These are phyloP conservation scores for Pogonomyrmex barbatus DNA, from an alignment of 1,140 invertebrate genomes.

Conservation along the genomic window DNA sequence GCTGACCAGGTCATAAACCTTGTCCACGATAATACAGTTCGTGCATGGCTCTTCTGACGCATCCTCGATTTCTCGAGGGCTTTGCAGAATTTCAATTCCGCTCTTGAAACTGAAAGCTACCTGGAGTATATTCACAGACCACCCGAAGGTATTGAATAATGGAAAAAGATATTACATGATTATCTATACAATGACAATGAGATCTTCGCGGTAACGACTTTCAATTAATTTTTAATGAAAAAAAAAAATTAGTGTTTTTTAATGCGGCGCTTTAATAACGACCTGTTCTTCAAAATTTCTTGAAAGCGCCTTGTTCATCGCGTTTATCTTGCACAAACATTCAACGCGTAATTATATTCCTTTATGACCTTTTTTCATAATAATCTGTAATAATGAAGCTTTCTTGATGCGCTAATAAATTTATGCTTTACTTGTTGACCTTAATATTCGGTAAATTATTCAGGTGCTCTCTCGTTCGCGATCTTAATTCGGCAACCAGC, in stretches of 20 bases:
- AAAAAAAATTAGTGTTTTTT: conserved; percentile 9
- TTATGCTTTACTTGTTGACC: neutral
- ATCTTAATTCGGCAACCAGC: conserved; percentile 3
- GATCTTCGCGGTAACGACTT: too few species aligned
- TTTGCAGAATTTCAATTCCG: conserved; percentile 44
- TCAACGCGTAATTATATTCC: neutral
- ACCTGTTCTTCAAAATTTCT: neutral
- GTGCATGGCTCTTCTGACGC: neutral
- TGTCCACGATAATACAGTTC: conserved; percentile 32
- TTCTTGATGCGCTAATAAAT: neutral
- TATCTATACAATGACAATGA: neutral
- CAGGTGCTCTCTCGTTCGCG: neutral
- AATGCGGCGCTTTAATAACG: neutral
- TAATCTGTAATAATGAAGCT: neutral
- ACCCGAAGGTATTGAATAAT: neutral
- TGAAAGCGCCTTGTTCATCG: neutral
- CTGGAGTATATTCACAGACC: neutral
- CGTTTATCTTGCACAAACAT: neutral
- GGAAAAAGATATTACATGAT: neutral
- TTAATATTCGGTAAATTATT: conserved; percentile 25
- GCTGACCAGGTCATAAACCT: conserved; percentile 9
- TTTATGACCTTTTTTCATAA: neutral
- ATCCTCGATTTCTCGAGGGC: conserved; percentile 44
- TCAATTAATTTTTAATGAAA: neutral
- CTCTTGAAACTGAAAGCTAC: conserved; percentile 8